A percentile compares a stretch with the other conserved stretches of the same genome.
phyloP scores from a whole-genome alignment of 2,888 invertebrate species.

The Idaea biselata region DNA sequence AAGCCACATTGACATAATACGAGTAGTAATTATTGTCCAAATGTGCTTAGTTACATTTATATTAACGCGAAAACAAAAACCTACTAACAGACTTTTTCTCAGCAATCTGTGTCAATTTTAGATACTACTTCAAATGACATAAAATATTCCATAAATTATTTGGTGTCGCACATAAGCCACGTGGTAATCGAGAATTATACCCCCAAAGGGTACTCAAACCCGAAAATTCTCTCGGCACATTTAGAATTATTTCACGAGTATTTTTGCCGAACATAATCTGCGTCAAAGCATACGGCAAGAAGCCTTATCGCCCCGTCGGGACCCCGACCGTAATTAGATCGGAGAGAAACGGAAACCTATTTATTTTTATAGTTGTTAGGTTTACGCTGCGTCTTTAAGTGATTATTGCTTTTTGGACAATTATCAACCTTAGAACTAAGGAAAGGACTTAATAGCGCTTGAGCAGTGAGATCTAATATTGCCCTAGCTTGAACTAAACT shows the following conservation, averaged over 20 bases:
- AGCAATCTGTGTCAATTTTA: no score
- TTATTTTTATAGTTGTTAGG: constrained; percentile 22
- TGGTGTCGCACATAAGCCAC: no score
- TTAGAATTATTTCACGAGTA: background rate
- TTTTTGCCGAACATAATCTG: background rate
- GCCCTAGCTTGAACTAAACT: no score
- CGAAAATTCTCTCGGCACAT: background rate
- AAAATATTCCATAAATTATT: no score
- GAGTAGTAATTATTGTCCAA: no score
- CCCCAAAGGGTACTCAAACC: background rate
- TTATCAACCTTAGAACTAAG: background rate
- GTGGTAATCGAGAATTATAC: background rate
- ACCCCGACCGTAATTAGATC: constrained; percentile 29
- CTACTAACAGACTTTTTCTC: no score
- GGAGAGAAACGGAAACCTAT: constrained; percentile 23
- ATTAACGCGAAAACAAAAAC: no score
- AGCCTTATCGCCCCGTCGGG: constrained; percentile 29
- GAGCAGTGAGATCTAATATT: background rate
- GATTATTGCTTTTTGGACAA: constrained; percentile 14
- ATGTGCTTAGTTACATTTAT: no score
- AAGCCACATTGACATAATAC: no score
- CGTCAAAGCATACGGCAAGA: constrained; percentile 8
- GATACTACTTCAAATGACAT: no score
- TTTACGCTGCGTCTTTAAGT: constrained; percentile 19
- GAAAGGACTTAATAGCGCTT: background rate